Evolutionary conservation across 2,888 invertebrate genomes (phyloP).

Genomic region (Eucera pruinosa): DNA sequence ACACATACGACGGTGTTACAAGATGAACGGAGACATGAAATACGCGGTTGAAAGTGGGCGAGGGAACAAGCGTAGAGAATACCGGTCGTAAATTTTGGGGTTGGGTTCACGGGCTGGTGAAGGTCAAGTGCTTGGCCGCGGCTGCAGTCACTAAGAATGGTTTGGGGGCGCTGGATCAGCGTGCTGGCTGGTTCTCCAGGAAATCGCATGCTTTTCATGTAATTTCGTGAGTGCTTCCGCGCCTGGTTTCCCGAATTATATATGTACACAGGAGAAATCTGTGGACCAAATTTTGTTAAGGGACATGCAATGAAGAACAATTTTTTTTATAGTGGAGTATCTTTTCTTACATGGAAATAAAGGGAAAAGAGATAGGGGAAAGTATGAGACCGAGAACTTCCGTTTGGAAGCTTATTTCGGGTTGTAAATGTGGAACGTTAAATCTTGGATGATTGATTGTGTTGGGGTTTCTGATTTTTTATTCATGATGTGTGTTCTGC

Average conservation of each 20-base stretch:
- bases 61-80: constrained; percentile 9
- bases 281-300: neutral
- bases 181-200: neutral
- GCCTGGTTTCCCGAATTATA: constrained; percentile 2
- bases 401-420: neutral
- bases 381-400: too few species aligned
- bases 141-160: constrained; percentile 14
- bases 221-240: constrained; percentile 37
- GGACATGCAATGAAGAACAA: neutral
- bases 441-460: neutral
- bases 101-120: constrained; percentile 62
- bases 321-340: too few species aligned
- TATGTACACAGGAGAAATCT: neutral
- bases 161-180: constrained; percentile 4
- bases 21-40: constrained; percentile 17
- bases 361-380: too few species aligned
- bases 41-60: neutral
- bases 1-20: constrained; percentile 14
- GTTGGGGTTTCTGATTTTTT: neutral
- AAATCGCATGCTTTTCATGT: constrained; percentile 15
- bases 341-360: too few species aligned
- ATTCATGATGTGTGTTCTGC: neutral
- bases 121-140: constrained; percentile 64
- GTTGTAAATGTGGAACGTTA: neutral
- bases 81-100: constrained; percentile 62